Conservation (phyloP, 2,797 vertebrate genomes). For the Enteromius thamalakanensis region DNA sequence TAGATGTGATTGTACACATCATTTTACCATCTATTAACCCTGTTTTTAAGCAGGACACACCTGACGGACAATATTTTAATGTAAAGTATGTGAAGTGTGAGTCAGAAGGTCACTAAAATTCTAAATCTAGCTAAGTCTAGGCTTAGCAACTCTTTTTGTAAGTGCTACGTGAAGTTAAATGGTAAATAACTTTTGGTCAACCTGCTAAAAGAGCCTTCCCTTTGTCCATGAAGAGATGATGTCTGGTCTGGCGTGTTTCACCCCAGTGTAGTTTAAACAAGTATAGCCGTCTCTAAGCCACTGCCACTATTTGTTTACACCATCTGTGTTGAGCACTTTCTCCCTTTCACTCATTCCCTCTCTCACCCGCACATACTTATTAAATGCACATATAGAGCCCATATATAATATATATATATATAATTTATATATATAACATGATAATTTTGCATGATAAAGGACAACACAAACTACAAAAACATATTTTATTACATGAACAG, state of each 20-base stretch:
- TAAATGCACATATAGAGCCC: background rate
- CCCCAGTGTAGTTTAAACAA: slow-evolving; percentile 71
- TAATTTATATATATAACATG: too few relatives aligned
- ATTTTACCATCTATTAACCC: background rate
- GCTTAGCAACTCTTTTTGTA: slow-evolving; percentile 2
- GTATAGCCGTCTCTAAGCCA: slow-evolving; percentile 67
- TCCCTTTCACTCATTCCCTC: background rate
- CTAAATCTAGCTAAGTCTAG: background rate
- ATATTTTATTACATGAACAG: too few relatives aligned
- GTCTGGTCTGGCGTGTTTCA: slow-evolving; percentile 60
- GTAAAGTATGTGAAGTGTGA: background rate
- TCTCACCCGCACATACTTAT: background rate
- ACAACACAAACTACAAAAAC: too few relatives aligned
- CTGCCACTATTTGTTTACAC: slow-evolving; percentile 73
- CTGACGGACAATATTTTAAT: background rate
- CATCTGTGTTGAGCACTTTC: slow-evolving; percentile 30
- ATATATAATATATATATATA: too few relatives aligned
- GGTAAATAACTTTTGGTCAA: slow-evolving; percentile 23
- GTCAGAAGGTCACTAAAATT: background rate
- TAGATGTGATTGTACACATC: too few relatives aligned
- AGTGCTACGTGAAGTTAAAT: background rate
- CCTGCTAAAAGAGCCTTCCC: slow-evolving; percentile 35
- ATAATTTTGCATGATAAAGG: too few relatives aligned
- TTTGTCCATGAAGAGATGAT: slow-evolving; percentile 36
- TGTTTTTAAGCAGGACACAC: background rate